Conservation (phyloP, 2,797 vertebrate genomes). For the Lophotriccus pileatus region DNA sequence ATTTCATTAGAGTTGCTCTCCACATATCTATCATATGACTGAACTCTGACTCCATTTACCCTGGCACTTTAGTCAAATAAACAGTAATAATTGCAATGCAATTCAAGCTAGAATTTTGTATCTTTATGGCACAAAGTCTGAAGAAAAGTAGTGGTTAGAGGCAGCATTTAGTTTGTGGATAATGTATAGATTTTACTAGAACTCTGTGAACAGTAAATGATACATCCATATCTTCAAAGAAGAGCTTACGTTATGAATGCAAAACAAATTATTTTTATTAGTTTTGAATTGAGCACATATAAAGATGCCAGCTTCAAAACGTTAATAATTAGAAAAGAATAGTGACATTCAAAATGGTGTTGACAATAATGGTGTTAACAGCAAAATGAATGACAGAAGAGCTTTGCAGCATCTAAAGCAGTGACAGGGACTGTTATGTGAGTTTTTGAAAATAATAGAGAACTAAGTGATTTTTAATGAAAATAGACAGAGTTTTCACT, state of each 20-base stretch:
- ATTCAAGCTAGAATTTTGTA: neutral
- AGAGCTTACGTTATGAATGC: neutral
- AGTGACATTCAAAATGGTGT: neutral
- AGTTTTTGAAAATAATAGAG: neutral
- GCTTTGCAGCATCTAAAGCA: neutral
- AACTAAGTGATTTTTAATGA: neutral
- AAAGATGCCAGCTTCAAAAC: neutral
- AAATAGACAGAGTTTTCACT: neutral
- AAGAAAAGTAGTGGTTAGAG: neutral
- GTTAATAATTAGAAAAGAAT: neutral
- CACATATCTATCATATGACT: rapidly evolving
- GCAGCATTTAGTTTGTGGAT: neutral
- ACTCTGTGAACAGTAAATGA: neutral
- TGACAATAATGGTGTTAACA: neutral
- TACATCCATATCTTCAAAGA: neutral
- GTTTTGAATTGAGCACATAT: neutral
- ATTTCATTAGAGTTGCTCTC: neutral
- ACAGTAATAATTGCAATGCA: neutral
- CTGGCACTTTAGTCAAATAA: neutral
- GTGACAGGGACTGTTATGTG: neutral
- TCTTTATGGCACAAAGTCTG: neutral
- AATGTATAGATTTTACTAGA: neutral
- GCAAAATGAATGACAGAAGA: neutral
- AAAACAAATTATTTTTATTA: neutral
- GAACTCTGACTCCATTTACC: neutral